Percentiles rank a stretch among this genome's conserved stretches.
Evolutionary conservation across 2,113 vertebrate species (phyloP).

Genomic region (Dasypus novemcinctus): DNA sequence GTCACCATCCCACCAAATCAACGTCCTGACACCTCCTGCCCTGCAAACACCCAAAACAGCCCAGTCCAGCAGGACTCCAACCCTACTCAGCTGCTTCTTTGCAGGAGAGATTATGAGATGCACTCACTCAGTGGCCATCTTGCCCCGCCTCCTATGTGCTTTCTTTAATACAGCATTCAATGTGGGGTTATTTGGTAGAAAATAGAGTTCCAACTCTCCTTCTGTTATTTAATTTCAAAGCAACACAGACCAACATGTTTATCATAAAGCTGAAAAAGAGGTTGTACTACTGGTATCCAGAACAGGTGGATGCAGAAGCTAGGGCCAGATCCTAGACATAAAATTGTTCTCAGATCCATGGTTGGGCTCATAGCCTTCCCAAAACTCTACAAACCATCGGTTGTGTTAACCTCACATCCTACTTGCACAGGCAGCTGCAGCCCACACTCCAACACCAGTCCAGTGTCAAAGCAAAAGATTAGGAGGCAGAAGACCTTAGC

Average conservation of each 20-base stretch:
- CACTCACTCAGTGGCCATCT: no score
- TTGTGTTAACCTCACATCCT: neutral
- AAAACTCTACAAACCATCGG: neutral
- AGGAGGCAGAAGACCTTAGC: neutral
- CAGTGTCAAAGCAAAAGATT: neutral
- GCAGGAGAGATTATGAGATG: no score
- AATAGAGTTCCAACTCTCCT: neutral
- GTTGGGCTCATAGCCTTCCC: neutral
- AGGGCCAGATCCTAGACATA: neutral
- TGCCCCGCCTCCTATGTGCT: no score
- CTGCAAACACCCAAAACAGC: no score
- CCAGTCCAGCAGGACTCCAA: no score
- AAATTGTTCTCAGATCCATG: neutral
- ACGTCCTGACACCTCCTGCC: no score
- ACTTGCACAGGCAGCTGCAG: neutral
- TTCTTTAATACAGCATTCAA: neutral
- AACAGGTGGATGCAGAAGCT: neutral
- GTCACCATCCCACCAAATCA: no score
- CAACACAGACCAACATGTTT: neutral
- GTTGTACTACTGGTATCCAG: neutral
- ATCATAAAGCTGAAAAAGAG: neutral
- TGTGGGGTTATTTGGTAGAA: neutral
- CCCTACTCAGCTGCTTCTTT: no score
- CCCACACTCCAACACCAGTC: neutral
- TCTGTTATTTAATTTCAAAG: constrained; percentile 19